Base-by-base conservation (phyloP, 1,140 invertebrate species). In the Sitobion miscanthi region DNA sequence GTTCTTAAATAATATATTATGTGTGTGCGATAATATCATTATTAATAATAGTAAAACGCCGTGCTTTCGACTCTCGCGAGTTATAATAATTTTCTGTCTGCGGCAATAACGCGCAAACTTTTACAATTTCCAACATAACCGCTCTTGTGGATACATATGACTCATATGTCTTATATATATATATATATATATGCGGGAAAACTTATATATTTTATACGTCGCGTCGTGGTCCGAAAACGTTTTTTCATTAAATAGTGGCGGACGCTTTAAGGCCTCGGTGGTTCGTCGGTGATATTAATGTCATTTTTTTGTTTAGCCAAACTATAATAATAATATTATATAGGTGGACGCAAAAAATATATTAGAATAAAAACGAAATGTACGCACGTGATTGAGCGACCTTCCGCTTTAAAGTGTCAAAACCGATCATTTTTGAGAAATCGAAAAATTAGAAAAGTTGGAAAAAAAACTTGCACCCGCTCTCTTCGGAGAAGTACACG, bases 131-230 rank as follows among this genome's bases (percentile, higher is more conserved):
- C 62, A 30, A 30, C 62, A 69, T 69, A n/a, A n/a, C 30, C n/a
- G 62, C 11, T 77, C n/a, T 77, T 77, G 62, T 1, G 5, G 0
- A 77, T 77, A n/a, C 30, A 69, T 77, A 77, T 69, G 62, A n/a
- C 30, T 69, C 42, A 42, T 25, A 69, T 17, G 30, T 69, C 30
- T 17, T 69, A 69, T 69, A 69, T 7, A n/a, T 6, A 35, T 35
- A 35, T 35, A 35, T 35, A 35, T 35, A 35, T 35, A 35, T 35
- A 35, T 35, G n/a, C 5, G 62, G 14, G n/a, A 77, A 77, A 77
- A 77, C n/a, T n/a, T 77, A 77, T n/a, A 77, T 77, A 77, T 35
- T 77, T 77, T 77, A 77, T 77, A n/a, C 62, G 30, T 77, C n/a
- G 62, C 5, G 14, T n/a, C 62, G 62, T 77, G 30, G 30, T n/a